Percentiles rank a stretch among this genome's conserved stretches.
phyloP scores from a whole-genome alignment of 1,140 invertebrate species.

The Gryllus bimaculatus region DNA sequence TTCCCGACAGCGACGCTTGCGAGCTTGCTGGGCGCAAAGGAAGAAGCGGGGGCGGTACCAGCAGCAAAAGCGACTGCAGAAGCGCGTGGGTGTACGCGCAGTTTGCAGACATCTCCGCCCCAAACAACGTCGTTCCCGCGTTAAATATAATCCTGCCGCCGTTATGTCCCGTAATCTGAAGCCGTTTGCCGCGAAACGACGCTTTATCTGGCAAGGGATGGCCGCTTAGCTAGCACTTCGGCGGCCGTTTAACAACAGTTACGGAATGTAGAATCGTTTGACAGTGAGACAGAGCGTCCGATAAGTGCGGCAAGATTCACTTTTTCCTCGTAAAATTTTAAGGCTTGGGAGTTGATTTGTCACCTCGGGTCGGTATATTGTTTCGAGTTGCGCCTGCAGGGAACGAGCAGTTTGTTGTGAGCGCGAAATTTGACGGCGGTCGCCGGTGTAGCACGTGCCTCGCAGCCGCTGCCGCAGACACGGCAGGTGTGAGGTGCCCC shows the following conservation, averaged over 20 bases:
- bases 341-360: too few relatives aligned
- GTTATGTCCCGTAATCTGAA: background rate
- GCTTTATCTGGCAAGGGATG: background rate
- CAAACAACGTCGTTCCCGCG: background rate
- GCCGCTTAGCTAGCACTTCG: background rate
- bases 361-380: too few relatives aligned
- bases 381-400: too few relatives aligned
- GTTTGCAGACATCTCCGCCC: background rate
- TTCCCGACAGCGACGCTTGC: too few relatives aligned
- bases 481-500: too few relatives aligned
- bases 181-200: background rate
- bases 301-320: background rate
- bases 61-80: background rate
- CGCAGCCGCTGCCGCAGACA: too few relatives aligned
- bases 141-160: background rate
- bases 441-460: too few relatives aligned
- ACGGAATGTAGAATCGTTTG: background rate
- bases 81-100: background rate
- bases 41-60: too few relatives aligned
- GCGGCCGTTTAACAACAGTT: background rate
- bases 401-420: too few relatives aligned
- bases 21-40: too few relatives aligned
- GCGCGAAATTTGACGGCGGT: too few relatives aligned
- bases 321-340: background rate
- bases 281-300: background rate